These are phyloP conservation scores for Leptopilina syphax DNA, from an alignment of 2,888 invertebrate species.

Conservation along the genomic window DNA sequence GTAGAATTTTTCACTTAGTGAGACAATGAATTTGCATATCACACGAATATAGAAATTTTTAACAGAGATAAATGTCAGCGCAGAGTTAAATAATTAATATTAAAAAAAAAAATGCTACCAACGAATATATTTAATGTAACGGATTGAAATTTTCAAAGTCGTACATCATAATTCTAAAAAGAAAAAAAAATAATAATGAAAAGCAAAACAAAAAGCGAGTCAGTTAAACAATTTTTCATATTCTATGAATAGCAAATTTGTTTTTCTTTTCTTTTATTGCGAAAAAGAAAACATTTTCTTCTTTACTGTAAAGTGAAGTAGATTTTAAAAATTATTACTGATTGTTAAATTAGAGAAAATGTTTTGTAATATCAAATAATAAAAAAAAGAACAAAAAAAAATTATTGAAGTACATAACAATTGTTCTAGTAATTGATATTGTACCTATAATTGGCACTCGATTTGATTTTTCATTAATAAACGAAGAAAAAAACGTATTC, in stretches of 20 bases:
- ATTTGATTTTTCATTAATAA: conserved; percentile 32
- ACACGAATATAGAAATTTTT: conserved; percentile 13
- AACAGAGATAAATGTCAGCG: not conserved
- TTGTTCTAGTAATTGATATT: conserved; percentile 8
- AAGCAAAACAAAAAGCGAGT: not conserved
- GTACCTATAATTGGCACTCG: conserved; percentile 2
- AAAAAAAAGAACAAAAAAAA: not conserved
- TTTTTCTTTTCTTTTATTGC: not conserved
- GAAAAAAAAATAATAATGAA: not conserved
- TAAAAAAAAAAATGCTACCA: conserved; percentile 2
- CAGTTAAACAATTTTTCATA: conserved; percentile 19
- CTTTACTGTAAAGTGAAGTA: not conserved
- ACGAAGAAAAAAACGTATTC: not conserved
- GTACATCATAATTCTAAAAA: conserved; percentile 14
- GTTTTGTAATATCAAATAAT: not conserved
- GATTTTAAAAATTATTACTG: not conserved
- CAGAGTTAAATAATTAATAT: not conserved
- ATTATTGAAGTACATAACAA: not conserved
- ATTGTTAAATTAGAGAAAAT: conserved; percentile 8
- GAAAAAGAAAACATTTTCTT: not conserved
- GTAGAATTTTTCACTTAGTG: not conserved
- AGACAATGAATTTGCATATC: conserved; percentile 16
- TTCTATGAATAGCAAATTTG: not conserved
- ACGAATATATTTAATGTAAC: conserved; percentile 28
- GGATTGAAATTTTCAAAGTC: conserved; percentile 27